Percentiles rank a stretch among this genome's conserved stretches.
phyloP scores from a whole-genome alignment of 2,797 vertebrate species.

The Pampus argenteus region DNA sequence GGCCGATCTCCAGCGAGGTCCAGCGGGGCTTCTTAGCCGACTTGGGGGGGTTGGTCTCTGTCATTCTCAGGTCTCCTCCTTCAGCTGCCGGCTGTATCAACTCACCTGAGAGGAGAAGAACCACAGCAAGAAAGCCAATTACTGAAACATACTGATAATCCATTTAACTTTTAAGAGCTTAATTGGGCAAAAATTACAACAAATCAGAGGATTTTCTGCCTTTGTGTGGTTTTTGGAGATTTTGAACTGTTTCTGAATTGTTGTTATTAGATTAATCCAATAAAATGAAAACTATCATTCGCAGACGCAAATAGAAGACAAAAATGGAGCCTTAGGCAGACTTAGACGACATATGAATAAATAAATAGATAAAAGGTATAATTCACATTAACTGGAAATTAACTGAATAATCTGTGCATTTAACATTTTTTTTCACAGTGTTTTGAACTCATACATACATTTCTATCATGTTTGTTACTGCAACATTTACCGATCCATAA shows the following conservation, averaged over 20 bases:
- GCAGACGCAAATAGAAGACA: background rate
- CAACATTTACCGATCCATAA: constrained; percentile 1
- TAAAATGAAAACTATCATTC: background rate
- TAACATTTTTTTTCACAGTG: background rate
- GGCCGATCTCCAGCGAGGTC: constrained; percentile 91
- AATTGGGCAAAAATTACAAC: background rate
- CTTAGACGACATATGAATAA: background rate
- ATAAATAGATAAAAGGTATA: background rate
- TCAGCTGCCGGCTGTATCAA: constrained; percentile 91
- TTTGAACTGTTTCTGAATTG: background rate
- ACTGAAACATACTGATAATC: background rate
- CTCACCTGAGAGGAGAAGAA: constrained; percentile 80
- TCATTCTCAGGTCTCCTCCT: constrained; percentile 93
- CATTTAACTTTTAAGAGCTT: background rate
- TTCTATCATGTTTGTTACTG: background rate
- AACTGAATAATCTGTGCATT: background rate
- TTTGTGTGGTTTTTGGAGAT: background rate
- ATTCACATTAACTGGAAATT: background rate
- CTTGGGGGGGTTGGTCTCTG: constrained; percentile 90
- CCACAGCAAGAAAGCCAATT: background rate
- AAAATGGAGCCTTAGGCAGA: background rate
- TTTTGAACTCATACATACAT: background rate
- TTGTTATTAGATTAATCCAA: background rate
- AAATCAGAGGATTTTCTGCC: background rate
- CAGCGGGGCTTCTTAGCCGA: constrained; percentile 89